These are phyloP conservation scores for Stomatorhinus walkeri DNA, from an alignment of 2,797 vertebrate species.

Conservation along the genomic window DNA sequence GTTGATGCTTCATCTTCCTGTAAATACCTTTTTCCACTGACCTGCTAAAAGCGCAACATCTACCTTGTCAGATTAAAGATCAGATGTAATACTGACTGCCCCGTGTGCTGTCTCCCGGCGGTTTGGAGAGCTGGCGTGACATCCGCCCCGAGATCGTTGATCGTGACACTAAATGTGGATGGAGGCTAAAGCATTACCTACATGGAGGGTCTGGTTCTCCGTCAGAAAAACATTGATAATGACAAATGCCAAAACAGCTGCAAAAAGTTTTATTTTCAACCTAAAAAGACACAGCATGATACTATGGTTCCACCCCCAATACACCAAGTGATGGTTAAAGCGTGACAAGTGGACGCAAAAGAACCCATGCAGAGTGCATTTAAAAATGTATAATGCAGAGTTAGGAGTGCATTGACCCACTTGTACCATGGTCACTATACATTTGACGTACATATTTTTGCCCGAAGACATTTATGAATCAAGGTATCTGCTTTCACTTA, in stretches of 20 bases:
- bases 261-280: neutral
- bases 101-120: neutral
- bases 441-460: neutral
- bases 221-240: neutral
- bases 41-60: slow-evolving; percentile 53
- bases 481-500: neutral
- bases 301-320: neutral
- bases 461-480: neutral
- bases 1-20: slow-evolving; percentile 40
- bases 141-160: neutral
- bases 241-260: neutral
- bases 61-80: slow-evolving; percentile 55
- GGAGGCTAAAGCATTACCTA: neutral
- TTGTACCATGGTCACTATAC: neutral
- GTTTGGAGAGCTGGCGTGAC: neutral
- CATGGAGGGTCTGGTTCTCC: neutral
- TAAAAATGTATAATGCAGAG: neutral
- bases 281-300: neutral
- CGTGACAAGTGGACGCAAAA: neutral
- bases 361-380: neutral
- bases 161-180: neutral
- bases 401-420: neutral
- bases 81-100: slow-evolving; percentile 27
- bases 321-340: neutral
- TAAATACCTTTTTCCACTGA: slow-evolving; percentile 63